Conservation (phyloP, 2,113 vertebrate genomes). For the Ptilonorhynchus violaceus region DNA sequence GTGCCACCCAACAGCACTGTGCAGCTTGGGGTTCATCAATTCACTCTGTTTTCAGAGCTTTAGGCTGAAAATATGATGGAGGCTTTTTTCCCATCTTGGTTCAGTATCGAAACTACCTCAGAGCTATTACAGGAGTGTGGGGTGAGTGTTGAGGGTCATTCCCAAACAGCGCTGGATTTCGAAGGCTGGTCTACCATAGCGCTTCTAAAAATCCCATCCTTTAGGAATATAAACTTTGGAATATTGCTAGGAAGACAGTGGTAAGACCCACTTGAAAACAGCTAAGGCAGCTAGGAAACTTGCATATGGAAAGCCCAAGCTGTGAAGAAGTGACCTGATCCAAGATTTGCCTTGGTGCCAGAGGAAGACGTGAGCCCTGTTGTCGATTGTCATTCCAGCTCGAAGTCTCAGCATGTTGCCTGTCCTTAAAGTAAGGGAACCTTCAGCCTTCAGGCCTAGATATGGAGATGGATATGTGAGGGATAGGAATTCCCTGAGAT, state of each 20-base stretch:
- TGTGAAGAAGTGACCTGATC: neutral
- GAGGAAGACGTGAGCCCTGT: neutral
- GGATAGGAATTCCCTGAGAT: neutral
- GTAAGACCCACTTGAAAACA: neutral
- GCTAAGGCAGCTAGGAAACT: neutral
- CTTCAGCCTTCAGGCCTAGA: neutral
- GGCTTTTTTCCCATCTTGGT: neutral
- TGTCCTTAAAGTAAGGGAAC: neutral
- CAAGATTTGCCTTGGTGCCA: neutral
- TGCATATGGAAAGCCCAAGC: neutral
- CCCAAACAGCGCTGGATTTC: neutral
- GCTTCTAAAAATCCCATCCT: neutral
- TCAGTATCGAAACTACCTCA: neutral
- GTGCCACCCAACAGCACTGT: rapidly evolving
- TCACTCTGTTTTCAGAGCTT: neutral
- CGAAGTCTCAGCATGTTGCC: rapidly evolving
- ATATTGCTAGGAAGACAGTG: neutral
- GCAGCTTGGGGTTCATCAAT: neutral
- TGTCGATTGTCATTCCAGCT: neutral
- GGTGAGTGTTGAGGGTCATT: neutral
- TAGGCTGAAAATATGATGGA: neutral
- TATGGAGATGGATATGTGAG: neutral
- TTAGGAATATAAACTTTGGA: neutral
- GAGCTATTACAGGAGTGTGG: neutral
- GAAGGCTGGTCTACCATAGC: neutral